Evolutionary conservation across 2,113 vertebrate genomes (phyloP), one percentile per base, ranked within the genome.

Genomic region (Alligator mississippiensis): DNA sequence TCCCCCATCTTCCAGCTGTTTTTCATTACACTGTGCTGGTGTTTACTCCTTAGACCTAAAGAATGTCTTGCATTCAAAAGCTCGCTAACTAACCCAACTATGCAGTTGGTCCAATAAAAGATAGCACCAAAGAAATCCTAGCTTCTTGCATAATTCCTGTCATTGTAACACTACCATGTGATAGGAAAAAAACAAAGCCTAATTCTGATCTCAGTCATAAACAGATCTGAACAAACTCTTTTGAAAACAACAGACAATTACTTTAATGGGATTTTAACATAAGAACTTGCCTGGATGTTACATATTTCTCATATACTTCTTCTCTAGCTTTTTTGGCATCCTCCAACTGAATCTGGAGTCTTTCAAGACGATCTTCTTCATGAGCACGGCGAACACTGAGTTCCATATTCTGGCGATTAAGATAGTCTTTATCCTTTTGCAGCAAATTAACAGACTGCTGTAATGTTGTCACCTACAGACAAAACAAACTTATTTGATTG

Each of bases 391-490:
- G 99, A 58, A 99, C 98, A 75, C 96, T 99, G 27, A 99, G 98
- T 97, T 99, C 99, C 98, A 99, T 98, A 96, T 99, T 99, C 95
- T 99, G 99, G 61, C 98, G 98, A 96, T 98, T 98, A 58, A 99
- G 98, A 90, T 99, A 99, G 12, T 99, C 99, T 95, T 99, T 99
- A 96, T 99, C 99, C 93, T 99, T 99, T 97, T 99, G 98, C 54
- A 99, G 97, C 57, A 99, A 97, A 63, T 97, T 99, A 60, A 98
- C 98, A 12, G 99, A 99, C 93, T 99, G 99, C 78, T 98, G 98
- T 96, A 98, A 94, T 13, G 98, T 97, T 87, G 97, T 96, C 93
- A 99, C 97, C 99, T 99, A 96, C 4, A 95, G 66, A 94, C n/a
- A 87, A 68, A 78, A 72, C 75, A n/a, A 78, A 68, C 4, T 2